These are phyloP conservation scores for Cephalophus harveyi DNA, from an alignment of 2,113 vertebrate genomes.

Conservation along the genomic window DNA sequence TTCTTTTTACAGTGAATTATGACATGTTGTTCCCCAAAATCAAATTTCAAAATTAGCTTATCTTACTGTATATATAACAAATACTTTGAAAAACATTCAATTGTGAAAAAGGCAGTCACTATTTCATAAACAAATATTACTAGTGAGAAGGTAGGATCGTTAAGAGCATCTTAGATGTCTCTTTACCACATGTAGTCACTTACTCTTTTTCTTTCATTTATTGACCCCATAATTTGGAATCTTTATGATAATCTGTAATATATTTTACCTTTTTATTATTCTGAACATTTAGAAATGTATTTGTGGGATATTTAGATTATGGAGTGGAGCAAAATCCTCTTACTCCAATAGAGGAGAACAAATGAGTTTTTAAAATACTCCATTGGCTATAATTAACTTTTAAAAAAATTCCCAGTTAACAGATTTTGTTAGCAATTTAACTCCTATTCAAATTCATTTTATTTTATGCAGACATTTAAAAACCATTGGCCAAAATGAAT, in stretches of 20 bases:
- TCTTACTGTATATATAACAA: neutral
- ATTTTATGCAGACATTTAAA: conserved; percentile 37
- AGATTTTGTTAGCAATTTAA: conserved; percentile 51
- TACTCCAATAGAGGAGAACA: conserved; percentile 24
- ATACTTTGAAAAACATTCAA: neutral
- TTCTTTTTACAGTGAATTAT: neutral
- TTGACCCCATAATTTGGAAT: neutral
- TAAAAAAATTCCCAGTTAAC: neutral
- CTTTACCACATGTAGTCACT: neutral
- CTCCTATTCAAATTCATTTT: conserved; percentile 48
- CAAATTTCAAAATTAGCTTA: neutral
- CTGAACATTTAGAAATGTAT: neutral
- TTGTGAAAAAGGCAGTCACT: neutral
- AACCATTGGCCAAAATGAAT: conserved; percentile 33
- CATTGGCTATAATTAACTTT: conserved; percentile 46
- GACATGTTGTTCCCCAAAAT: neutral
- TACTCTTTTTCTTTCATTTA: neutral
- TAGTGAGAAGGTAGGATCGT: neutral
- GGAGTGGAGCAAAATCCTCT: conserved; percentile 7
- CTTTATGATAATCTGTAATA: neutral
- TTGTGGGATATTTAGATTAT: conserved; percentile 23
- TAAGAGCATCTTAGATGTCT: neutral
- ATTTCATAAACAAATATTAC: neutral
- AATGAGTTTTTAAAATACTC: conserved; percentile 38
- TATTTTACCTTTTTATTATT: neutral